Evolutionary conservation across 2,113 vertebrate genomes (phyloP).

Genomic region (Colinus virginianus): DNA sequence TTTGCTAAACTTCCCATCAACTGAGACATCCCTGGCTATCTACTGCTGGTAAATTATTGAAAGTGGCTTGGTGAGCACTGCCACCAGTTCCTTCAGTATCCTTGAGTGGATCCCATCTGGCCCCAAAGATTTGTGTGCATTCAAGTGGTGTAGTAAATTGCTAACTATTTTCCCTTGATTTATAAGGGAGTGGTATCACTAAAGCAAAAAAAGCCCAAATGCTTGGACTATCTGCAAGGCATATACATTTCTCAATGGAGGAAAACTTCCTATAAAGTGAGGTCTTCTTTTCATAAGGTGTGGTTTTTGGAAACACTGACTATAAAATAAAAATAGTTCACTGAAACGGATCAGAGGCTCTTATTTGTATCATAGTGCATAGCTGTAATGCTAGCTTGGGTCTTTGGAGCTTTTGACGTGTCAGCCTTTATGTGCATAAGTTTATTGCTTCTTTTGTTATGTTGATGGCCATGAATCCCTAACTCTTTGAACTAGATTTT

Average conservation of each 20-base stretch:
- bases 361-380: conserved; percentile 6
- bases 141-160: neutral
- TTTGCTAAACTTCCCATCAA: neutral
- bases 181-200: neutral
- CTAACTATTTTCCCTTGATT: neutral
- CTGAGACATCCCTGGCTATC: neutral
- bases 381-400: neutral
- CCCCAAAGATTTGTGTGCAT: neutral
- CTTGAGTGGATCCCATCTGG: neutral
- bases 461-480: conserved; percentile 24
- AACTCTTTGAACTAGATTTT: conserved; percentile 42
- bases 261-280: neutral
- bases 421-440: conserved; percentile 15
- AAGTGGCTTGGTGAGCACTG: neutral
- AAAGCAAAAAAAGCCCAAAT: neutral
- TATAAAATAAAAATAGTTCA: neutral
- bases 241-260: neutral
- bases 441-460: conserved; percentile 42
- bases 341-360: conserved; percentile 1
- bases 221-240: neutral
- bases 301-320: neutral
- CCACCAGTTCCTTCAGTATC: neutral
- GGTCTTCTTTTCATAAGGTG: neutral
- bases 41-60: neutral
- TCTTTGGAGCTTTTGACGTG: conserved; percentile 38